phyloP scores from a whole-genome alignment of 1,140 invertebrate species.

The Drosophila busckii region DNA sequence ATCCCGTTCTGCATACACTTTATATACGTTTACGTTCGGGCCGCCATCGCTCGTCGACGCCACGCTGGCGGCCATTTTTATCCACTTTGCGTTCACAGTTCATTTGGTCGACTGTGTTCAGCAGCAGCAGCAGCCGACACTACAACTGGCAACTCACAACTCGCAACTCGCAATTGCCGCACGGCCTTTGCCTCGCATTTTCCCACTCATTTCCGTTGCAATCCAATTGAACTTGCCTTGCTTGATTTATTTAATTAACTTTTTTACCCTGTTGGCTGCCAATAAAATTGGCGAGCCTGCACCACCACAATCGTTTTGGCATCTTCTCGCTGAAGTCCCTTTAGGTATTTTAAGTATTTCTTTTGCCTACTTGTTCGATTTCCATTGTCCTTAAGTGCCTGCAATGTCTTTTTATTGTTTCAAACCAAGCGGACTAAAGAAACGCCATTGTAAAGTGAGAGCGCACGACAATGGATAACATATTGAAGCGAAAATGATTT shows the following conservation, averaged over 20 bases:
- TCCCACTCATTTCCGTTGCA: constrained; percentile 70
- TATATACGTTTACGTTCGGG: constrained; percentile 35
- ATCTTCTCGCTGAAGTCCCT: constrained; percentile 14
- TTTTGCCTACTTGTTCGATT: constrained; percentile 21
- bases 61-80: constrained; percentile 30
- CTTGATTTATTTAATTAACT: constrained; percentile 75
- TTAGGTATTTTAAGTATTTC: constrained; percentile 14
- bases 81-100: constrained; percentile 46
- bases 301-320: constrained; percentile 31
- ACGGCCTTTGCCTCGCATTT: constrained; percentile 40
- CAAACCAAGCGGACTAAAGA: constrained; percentile 4
- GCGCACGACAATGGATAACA: neutral
- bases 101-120: constrained; percentile 45
- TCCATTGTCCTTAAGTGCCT: constrained; percentile 54
- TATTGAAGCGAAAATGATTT: constrained; percentile 22
- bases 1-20: constrained; percentile 26
- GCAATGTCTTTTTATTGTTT: constrained; percentile 31
- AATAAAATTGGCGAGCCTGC: constrained; percentile 41
- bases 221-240: constrained; percentile 71
- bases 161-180: constrained; percentile 5
- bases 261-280: constrained; percentile 37
- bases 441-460: neutral
- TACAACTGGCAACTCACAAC: constrained; percentile 3
- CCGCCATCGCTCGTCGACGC: constrained; percentile 1
- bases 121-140: too few relatives aligned